Percentiles rank a stretch among this genome's conserved stretches.
Evolutionary conservation across 2,797 vertebrate species (phyloP).

Genomic region (Channallabes apus): DNA sequence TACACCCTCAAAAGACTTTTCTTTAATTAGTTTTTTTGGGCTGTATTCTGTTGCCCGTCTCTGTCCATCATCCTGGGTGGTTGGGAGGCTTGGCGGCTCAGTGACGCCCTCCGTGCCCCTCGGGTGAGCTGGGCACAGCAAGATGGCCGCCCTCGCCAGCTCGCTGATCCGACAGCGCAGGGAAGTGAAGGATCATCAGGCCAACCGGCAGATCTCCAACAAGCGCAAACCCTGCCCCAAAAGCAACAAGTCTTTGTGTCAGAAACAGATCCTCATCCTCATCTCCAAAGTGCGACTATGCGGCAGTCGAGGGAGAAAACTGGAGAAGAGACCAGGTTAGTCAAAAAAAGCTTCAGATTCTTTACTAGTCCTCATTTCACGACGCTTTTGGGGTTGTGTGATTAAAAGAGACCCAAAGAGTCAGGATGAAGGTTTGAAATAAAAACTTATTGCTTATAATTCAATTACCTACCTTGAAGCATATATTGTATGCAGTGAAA

Average conservation of each 20-base stretch:
- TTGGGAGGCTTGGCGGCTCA: constrained; percentile 72
- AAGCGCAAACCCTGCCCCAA: constrained; percentile 87
- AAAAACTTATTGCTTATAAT: not conserved
- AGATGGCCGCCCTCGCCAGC: constrained; percentile 90
- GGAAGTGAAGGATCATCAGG: constrained; percentile 86
- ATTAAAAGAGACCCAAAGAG: not conserved
- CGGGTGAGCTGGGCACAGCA: constrained; percentile 67
- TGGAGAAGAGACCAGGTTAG: constrained; percentile 85
- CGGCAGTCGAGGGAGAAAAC: constrained; percentile 79
- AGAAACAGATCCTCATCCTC: constrained; percentile 88
- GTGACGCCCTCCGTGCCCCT: constrained; percentile 70
- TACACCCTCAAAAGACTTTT: constrained; percentile 12
- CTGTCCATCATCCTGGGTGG: constrained; percentile 72
- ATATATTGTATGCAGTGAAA: not conserved
- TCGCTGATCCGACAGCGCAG: constrained; percentile 88
- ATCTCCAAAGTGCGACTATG: constrained; percentile 90
- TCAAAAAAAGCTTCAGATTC: constrained; percentile 35
- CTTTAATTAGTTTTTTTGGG: constrained; percentile 26
- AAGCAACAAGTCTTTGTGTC: constrained; percentile 89
- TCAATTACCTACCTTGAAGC: not conserved
- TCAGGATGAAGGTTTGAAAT: not conserved
- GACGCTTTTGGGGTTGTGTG: not conserved
- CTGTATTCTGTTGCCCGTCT: constrained; percentile 37
- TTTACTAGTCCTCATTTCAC: not conserved
- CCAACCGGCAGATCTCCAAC: constrained; percentile 81